Conservation (phyloP, 2,113 vertebrate species). For the Anthoscopus minutus region DNA sequence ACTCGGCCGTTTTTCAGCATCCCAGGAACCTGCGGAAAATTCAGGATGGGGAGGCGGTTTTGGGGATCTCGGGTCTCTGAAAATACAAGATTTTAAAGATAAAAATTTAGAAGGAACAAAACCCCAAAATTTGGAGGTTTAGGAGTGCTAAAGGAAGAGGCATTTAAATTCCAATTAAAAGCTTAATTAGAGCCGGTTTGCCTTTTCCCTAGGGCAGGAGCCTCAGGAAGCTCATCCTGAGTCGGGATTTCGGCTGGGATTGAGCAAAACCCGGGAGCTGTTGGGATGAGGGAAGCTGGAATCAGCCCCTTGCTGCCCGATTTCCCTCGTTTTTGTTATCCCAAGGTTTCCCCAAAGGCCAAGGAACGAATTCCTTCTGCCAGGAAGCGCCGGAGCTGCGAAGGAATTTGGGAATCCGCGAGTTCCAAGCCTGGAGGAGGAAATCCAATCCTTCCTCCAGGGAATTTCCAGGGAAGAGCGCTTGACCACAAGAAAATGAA, state of each 20-base stretch:
- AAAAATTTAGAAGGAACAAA: no score
- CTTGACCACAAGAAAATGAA: constrained; percentile 50
- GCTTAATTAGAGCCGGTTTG: background rate
- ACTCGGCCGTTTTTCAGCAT: background rate
- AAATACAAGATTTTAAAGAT: background rate
- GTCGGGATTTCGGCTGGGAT: background rate
- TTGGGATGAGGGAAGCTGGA: background rate
- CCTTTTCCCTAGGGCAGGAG: background rate
- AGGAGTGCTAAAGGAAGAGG: background rate
- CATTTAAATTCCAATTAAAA: background rate
- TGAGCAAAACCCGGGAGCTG: background rate
- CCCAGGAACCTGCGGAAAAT: background rate
- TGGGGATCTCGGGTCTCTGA: background rate
- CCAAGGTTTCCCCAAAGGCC: background rate
- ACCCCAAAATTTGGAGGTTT: no score
- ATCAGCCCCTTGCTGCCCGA: background rate
- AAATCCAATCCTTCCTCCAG: constrained; percentile 42
- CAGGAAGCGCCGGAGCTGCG: background rate
- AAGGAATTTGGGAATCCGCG: background rate
- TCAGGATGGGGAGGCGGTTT: background rate
- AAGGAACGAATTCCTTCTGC: background rate
- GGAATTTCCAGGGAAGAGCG: background rate
- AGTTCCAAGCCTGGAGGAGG: constrained; percentile 12
- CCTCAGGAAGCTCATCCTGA: background rate
- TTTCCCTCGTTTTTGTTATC: background rate